Conservation (phyloP, 2,888 invertebrate species). For the Drosophila nr. perissopoda region DNA sequence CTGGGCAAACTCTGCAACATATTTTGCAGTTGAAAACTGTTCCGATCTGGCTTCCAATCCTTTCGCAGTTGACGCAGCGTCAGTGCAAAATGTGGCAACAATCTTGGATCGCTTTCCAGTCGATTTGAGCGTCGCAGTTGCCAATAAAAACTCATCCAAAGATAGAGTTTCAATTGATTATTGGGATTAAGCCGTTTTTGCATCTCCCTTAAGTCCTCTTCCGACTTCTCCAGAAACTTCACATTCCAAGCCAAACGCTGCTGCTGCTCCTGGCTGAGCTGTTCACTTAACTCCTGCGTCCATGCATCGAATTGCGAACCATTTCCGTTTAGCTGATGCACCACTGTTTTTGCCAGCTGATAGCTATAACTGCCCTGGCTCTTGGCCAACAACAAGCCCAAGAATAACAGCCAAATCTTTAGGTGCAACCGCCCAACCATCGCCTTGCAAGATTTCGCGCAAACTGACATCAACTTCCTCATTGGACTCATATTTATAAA, state of each 20-base stretch:
- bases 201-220: not conserved
- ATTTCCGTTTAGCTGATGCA: constrained; percentile 16
- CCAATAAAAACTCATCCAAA: constrained; percentile 68
- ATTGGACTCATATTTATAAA: constrained; percentile 19
- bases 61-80: constrained; percentile 42
- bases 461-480: constrained; percentile 31
- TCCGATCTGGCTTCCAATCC: constrained; percentile 6
- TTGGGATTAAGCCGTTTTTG: constrained; percentile 40
- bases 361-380: not conserved
- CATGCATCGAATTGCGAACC: constrained; percentile 43
- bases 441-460: not conserved
- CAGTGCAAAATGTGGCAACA: constrained; percentile 56
- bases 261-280: constrained; percentile 28
- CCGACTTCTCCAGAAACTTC: constrained; percentile 23
- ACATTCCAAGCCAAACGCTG: constrained; percentile 55
- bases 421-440: constrained; percentile 33
- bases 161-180: constrained; percentile 49
- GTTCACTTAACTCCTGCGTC: constrained; percentile 30
- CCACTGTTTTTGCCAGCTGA: not conserved
- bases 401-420: not conserved
- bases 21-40: constrained; percentile 54
- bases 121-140: constrained; percentile 38
- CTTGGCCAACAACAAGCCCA: constrained; percentile 8
- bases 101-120: constrained; percentile 12
- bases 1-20: constrained; percentile 64